Conservation (phyloP, 1,140 invertebrate genomes). For the Drosophila novamexicana region DNA sequence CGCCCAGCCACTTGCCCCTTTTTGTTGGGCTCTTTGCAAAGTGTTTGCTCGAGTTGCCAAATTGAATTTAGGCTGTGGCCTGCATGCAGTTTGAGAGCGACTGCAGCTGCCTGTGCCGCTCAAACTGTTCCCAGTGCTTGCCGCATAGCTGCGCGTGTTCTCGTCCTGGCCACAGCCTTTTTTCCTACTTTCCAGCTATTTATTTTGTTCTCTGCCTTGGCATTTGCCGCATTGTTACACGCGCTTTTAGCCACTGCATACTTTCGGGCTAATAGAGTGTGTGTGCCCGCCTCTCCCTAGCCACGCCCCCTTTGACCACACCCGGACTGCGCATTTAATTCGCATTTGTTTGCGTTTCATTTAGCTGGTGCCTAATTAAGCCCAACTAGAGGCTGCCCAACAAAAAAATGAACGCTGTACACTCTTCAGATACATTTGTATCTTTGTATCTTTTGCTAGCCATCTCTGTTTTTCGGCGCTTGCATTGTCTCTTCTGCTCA, state of each 20-base stretch:
- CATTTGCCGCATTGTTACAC: slow-evolving; percentile 63
- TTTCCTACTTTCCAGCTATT: neutral
- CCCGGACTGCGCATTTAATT: neutral
- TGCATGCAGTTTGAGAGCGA: neutral
- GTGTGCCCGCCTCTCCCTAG: neutral
- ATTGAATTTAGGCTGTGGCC: slow-evolving; percentile 59
- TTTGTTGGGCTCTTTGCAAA: slow-evolving; percentile 36
- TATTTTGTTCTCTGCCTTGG: neutral
- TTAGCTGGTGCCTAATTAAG: slow-evolving; percentile 46
- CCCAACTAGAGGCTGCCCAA: slow-evolving; percentile 1
- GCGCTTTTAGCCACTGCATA: slow-evolving; percentile 55
- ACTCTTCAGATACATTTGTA: slow-evolving; percentile 37
- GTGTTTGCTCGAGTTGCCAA: slow-evolving; percentile 64
- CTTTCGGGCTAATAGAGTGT: slow-evolving; percentile 67
- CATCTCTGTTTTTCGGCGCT: neutral
- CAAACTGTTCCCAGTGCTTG: slow-evolving; percentile 29
- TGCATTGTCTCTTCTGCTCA: slow-evolving; percentile 30
- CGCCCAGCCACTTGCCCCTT: neutral
- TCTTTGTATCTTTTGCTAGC: slow-evolving; percentile 18
- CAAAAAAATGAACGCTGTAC: slow-evolving; percentile 9
- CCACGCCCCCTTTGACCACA: neutral
- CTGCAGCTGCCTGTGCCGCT: neutral
- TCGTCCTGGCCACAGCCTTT: slow-evolving; percentile 8
- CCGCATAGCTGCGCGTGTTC: slow-evolving; percentile 30
- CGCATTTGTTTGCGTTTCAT: slow-evolving; percentile 10